Percentiles rank a stretch among this genome's conserved stretches.
Conservation (phyloP, 2,113 vertebrate species). For the Piaya cayana region DNA sequence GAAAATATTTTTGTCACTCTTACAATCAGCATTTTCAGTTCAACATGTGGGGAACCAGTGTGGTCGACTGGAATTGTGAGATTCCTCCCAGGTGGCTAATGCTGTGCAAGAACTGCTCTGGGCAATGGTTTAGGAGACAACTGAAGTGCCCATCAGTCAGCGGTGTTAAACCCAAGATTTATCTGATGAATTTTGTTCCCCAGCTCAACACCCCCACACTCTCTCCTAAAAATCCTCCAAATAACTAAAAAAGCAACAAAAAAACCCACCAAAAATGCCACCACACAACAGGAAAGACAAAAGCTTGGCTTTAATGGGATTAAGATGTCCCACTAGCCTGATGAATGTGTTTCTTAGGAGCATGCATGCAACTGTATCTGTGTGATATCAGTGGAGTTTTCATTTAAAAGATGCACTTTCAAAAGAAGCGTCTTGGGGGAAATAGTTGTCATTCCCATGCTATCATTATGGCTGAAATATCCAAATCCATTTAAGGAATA, state of each 20-base stretch:
- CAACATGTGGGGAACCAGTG: not conserved
- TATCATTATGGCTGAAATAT: not conserved
- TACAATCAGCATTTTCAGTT: not conserved
- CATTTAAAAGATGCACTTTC: not conserved
- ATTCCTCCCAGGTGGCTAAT: not conserved
- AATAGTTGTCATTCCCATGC: conserved; percentile 47
- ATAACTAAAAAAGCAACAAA: not conserved
- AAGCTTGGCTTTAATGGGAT: not conserved
- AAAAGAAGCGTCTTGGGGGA: not conserved
- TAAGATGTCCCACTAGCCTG: not conserved
- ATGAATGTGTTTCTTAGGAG: not conserved
- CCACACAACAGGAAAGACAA: not conserved
- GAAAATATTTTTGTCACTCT: not conserved
- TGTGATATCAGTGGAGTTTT: not conserved
- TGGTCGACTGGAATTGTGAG: not conserved
- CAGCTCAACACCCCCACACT: not conserved
- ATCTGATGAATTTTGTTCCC: not conserved
- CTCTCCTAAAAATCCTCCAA: not conserved
- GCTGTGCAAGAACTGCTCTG: not conserved
- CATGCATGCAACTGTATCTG: rapidly evolving
- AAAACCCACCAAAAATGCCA: not conserved
- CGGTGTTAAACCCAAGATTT: not conserved
- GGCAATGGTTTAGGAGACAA: not conserved
- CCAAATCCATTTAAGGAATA: conserved; percentile 54
- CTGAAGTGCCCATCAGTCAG: not conserved